These are phyloP conservation scores for Alectura lathami DNA, from an alignment of 2,113 vertebrate species.

Conservation along the genomic window DNA sequence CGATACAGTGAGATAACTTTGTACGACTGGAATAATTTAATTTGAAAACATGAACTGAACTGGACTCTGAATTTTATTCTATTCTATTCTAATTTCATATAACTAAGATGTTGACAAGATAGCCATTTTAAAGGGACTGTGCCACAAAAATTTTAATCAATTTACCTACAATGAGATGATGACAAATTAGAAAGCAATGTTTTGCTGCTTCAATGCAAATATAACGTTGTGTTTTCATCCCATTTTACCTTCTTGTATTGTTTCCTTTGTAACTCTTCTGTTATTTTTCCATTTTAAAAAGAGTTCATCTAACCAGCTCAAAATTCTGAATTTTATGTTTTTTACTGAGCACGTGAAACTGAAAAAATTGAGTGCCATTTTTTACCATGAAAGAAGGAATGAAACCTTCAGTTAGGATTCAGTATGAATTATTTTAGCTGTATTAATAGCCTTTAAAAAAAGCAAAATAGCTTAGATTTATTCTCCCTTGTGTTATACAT, in stretches of 20 bases:
- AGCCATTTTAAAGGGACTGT: background rate
- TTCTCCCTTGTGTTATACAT: constrained; percentile 17
- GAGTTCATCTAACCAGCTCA: background rate
- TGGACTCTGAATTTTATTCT: background rate
- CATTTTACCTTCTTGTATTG: background rate
- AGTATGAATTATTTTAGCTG: background rate
- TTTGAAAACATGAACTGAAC: background rate
- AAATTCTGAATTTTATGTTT: background rate
- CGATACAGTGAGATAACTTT: background rate
- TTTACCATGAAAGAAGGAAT: background rate
- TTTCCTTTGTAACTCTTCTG: background rate
- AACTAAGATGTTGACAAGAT: background rate
- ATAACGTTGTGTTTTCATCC: background rate
- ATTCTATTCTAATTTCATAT: background rate
- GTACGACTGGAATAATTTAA: background rate
- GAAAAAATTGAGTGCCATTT: background rate
- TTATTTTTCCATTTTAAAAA: background rate
- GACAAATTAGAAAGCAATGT: background rate
- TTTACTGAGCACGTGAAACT: background rate
- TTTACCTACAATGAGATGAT: background rate
- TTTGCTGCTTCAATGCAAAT: background rate
- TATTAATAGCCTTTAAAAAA: constrained; percentile 7
- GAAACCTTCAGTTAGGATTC: background rate
- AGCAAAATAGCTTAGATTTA: constrained; percentile 13
- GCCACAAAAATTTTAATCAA: background rate